Evolutionary conservation across 2,888 invertebrate species (phyloP).

Genomic region (Dasypolia templi): DNA sequence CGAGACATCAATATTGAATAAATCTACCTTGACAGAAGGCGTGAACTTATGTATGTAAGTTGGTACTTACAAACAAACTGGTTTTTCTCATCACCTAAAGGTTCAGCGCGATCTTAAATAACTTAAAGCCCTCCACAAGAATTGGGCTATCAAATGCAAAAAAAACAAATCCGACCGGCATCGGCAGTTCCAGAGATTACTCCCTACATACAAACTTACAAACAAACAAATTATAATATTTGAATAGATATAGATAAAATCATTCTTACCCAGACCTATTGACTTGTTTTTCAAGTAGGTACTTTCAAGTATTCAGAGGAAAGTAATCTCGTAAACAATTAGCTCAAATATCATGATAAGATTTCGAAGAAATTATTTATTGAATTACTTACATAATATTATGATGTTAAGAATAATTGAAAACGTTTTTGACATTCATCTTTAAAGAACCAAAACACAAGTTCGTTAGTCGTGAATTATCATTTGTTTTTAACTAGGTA

Average conservation of each 20-base stretch:
- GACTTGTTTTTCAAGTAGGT: conserved; percentile 13
- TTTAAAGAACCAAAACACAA: background rate
- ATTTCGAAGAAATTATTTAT: background rate
- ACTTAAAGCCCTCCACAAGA: too few relatives aligned
- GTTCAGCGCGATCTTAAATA: too few relatives aligned
- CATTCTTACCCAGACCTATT: background rate
- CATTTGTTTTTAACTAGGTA: conserved; percentile 25
- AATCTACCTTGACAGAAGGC: too few relatives aligned
- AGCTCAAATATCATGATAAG: background rate
- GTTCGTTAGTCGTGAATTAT: conserved; percentile 7
- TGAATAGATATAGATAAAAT: background rate
- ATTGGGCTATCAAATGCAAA: too few relatives aligned
- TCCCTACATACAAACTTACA: too few relatives aligned
- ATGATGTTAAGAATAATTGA: too few relatives aligned
- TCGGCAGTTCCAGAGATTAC: too few relatives aligned
- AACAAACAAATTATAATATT: too few relatives aligned
- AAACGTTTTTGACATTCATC: background rate
- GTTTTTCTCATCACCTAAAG: too few relatives aligned
- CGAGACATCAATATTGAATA: conserved; percentile 3
- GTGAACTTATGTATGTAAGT: too few relatives aligned
- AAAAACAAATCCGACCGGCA: too few relatives aligned
- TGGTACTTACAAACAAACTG: too few relatives aligned
- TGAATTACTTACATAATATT: background rate
- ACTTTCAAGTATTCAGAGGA: background rate
- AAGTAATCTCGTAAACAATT: conserved; percentile 6